Base-by-base conservation (phyloP, 2,888 invertebrate genomes). In the Lepidocyrtoides sp. region DNA sequence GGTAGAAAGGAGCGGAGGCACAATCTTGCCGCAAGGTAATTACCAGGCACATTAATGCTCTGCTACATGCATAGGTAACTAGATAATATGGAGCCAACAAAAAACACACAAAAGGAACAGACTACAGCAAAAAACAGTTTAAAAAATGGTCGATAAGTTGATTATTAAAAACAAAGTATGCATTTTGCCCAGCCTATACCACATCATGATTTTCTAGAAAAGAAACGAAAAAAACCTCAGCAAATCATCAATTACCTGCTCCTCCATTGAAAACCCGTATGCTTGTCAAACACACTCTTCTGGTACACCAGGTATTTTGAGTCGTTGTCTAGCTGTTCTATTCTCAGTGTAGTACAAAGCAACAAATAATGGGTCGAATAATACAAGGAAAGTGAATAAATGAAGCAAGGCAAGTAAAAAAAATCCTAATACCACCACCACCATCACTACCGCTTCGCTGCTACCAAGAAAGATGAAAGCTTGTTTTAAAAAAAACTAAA, bases 181-280 rank as follows among this genome's bases (percentile, higher is more conserved):
- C n/a, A n/a, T n/a, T n/a, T n/a, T n/a, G n/a, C n/a, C n/a, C n/a
- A n/a, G n/a, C n/a, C n/a, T n/a, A n/a, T n/a, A n/a, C n/a, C n/a
- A n/a, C n/a, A n/a, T n/a, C n/a, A n/a, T n/a, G n/a, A n/a, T n/a
- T n/a, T n/a, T n/a, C n/a, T n/a, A n/a, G 83, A 17, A 83, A 83
- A 63, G 23, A 41, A 82, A 17, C 4, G 17, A n/a, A 66, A 57
- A 83, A 48, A 66, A 63, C 83, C 83, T 83, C 66, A 83, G 83
- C 83, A 83, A 66, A 66, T 83, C 83, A 83, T 83, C 83, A 83
- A 83, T 83, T 83, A 83, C 83, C 83, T 83, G 83, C 29, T 66
- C 66, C 60, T 54, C 57, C 81, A 81, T 36, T 77, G 23, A 51
- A 77, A 10, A 77, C 26, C 26, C n/a, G 12, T 17, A 75, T 44